Evolutionary conservation across 35 echinoderm and acorn worm genomes (phyloP).

Genomic region (Ophioderma brevispina): DNA sequence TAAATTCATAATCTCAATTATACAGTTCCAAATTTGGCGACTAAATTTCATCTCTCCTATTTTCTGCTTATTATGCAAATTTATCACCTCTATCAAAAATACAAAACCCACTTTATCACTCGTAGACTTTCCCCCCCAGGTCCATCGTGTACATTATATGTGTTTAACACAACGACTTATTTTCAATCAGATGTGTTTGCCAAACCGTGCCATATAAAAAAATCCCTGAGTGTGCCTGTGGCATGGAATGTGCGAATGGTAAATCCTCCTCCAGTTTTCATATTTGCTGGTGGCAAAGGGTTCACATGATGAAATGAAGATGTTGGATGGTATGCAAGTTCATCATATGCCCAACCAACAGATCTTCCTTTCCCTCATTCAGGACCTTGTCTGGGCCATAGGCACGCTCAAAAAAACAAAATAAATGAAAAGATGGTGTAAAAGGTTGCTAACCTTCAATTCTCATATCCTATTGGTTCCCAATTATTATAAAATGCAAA

Average conservation of each 20-base stretch:
- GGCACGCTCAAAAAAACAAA: slow-evolving; percentile 71
- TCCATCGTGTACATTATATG: background rate
- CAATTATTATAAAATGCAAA: too few relatives aligned
- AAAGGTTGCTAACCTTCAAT: too few relatives aligned
- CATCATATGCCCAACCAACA: slow-evolving; percentile 69
- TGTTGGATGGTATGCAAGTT: slow-evolving; percentile 88
- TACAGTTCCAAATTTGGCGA: too few relatives aligned
- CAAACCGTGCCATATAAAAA: too few relatives aligned
- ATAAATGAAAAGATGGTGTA: background rate
- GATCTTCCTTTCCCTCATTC: slow-evolving; percentile 80
- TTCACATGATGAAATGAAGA: slow-evolving; percentile 96
- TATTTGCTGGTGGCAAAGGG: slow-evolving; percentile 85
- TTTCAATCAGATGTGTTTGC: background rate
- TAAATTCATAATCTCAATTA: too few relatives aligned
- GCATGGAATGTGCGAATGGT: slow-evolving; percentile 94
- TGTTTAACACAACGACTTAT: background rate
- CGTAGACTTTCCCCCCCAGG: too few relatives aligned
- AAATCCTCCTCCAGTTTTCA: slow-evolving; percentile 85
- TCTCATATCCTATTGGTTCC: too few relatives aligned
- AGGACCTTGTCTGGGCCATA: slow-evolving; percentile 88
- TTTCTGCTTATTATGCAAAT: too few relatives aligned
- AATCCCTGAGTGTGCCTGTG: slow-evolving; percentile 88
- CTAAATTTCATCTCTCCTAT: too few relatives aligned
- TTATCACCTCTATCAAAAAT: too few relatives aligned
- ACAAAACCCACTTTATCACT: too few relatives aligned